A percentile compares a stretch with the other conserved stretches of the same genome.
Conservation (phyloP, 2,888 invertebrate genomes). For the Tipula helvola region DNA sequence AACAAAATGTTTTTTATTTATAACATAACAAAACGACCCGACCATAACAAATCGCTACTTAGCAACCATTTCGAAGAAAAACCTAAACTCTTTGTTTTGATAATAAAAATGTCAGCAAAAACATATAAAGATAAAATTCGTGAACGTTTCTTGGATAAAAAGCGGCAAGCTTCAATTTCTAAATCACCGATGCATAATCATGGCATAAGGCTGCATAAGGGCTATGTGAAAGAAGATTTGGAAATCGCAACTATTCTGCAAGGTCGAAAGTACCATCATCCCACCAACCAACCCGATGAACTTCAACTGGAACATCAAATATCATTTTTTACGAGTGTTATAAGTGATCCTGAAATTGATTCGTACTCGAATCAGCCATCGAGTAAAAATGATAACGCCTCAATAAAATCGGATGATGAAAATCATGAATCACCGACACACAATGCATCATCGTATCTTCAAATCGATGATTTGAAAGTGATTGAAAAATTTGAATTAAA, state of each 20-base stretch:
- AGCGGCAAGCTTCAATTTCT: slow-evolving; percentile 8
- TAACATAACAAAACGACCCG: neutral
- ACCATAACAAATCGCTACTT: neutral
- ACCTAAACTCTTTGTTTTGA: neutral
- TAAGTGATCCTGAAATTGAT: neutral
- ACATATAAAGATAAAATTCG: slow-evolving; percentile 10
- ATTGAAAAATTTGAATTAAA: slow-evolving; percentile 16
- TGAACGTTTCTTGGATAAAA: slow-evolving; percentile 11
- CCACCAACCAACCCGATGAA: neutral
- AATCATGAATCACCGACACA: slow-evolving; percentile 15
- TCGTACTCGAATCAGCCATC: neutral
- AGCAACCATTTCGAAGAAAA: neutral
- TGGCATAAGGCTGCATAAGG: slow-evolving; percentile 14
- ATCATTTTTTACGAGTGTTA: slow-evolving; percentile 15
- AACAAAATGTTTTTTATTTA: too few species aligned
- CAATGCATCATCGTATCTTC: slow-evolving; percentile 26
- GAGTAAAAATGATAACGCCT: neutral
- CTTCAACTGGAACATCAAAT: slow-evolving; percentile 10
- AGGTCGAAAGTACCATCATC: neutral
- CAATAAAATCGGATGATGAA: slow-evolving; percentile 4
- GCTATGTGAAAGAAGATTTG: slow-evolving; percentile 16
- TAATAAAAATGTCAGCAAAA: neutral
- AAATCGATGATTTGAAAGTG: slow-evolving; percentile 25
- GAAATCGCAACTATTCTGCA: slow-evolving; percentile 15
- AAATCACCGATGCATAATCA: slow-evolving; percentile 5